Percentiles rank a stretch among this genome's conserved stretches.
Evolutionary conservation across 2,888 invertebrate genomes (phyloP).

Genomic region (Pasiphila rectangulata): DNA sequence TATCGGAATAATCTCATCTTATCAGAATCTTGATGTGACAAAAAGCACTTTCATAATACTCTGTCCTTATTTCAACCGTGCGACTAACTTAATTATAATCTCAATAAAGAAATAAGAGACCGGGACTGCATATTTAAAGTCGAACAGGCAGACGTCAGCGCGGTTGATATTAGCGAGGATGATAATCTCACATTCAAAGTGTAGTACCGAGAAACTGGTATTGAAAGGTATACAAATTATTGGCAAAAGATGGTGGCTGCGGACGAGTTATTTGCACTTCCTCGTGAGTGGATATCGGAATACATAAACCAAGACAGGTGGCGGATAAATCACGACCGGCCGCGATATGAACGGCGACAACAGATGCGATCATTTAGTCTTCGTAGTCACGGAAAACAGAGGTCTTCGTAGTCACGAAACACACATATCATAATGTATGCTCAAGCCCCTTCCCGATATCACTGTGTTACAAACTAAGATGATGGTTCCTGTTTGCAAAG

Average conservation of each 20-base stretch:
- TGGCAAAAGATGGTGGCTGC: slow-evolving; percentile 28
- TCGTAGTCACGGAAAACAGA: background rate
- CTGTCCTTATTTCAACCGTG: slow-evolving; percentile 5
- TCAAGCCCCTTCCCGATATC: background rate
- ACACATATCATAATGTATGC: too few relatives aligned
- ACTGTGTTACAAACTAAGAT: background rate
- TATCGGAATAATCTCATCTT: slow-evolving; percentile 39
- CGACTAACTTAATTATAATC: slow-evolving; percentile 1
- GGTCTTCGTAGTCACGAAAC: slow-evolving; percentile 7
- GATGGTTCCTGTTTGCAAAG: too few relatives aligned
- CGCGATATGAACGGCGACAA: slow-evolving; percentile 63
- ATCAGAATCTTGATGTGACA: slow-evolving; percentile 30
- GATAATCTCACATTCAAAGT: slow-evolving; percentile 22
- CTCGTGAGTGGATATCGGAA: slow-evolving; percentile 57
- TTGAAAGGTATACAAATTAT: slow-evolving; percentile 29
- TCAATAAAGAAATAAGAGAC: slow-evolving; percentile 3
- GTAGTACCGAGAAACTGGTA: slow-evolving; percentile 26
- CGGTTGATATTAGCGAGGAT: slow-evolving; percentile 23
- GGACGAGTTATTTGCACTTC: slow-evolving; percentile 46
- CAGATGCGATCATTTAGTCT: slow-evolving; percentile 47
- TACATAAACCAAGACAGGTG: slow-evolving; percentile 66
- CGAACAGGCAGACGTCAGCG: slow-evolving; percentile 28
- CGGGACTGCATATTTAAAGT: slow-evolving; percentile 15
- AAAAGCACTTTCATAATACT: slow-evolving; percentile 13
- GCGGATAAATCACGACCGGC: slow-evolving; percentile 60